Evolutionary conservation across 2,113 vertebrate genomes (phyloP).

Genomic region (Lonchura striata): DNA sequence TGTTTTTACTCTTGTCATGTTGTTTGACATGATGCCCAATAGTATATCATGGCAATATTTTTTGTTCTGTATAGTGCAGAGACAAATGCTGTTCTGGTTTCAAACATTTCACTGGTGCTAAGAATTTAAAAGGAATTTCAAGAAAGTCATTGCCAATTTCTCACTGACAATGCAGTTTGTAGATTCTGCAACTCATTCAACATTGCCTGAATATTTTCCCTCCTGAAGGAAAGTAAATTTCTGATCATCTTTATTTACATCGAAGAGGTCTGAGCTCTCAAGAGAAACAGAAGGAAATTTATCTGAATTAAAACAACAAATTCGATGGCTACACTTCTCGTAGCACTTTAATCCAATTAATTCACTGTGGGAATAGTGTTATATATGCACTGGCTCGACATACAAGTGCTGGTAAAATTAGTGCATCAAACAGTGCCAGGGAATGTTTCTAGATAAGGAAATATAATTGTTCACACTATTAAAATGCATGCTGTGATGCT

Average conservation of each 20-base stretch:
- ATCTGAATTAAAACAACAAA: not conserved
- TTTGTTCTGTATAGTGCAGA: not conserved
- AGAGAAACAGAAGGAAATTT: not conserved
- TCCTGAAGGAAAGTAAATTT: not conserved
- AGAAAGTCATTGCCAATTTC: not conserved
- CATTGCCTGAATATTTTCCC: not conserved
- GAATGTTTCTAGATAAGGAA: not conserved
- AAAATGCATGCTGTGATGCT: not conserved
- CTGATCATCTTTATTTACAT: not conserved
- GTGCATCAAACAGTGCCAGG: not conserved
- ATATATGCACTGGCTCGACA: not conserved
- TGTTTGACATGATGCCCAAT: not conserved
- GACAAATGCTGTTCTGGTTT: not conserved
- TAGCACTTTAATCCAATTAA: not conserved
- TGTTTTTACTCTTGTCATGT: not conserved
- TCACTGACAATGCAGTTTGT: not conserved
- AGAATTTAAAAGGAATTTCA: not conserved
- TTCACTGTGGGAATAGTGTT: not conserved
- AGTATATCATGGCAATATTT: not conserved
- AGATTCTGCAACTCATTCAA: not conserved
- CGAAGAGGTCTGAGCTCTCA: not conserved
- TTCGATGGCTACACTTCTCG: not conserved
- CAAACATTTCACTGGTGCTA: not conserved
- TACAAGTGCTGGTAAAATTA: not conserved
- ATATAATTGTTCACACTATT: not conserved